A percentile compares a stretch with the other conserved stretches of the same genome.
Conservation (phyloP, 2,797 vertebrate species). For the Carduelis carduelis region DNA sequence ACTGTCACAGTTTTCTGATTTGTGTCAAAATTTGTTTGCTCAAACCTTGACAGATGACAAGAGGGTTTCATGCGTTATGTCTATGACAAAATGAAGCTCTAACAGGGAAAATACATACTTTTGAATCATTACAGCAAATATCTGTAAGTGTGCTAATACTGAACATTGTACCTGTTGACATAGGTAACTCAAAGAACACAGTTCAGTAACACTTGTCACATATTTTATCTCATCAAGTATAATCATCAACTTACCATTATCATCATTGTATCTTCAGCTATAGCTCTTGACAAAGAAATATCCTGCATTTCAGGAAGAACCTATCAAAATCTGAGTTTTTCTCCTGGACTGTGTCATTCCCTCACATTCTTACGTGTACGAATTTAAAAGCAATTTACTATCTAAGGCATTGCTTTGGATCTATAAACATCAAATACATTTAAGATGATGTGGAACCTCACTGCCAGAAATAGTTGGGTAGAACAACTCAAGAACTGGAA, state of each 20-base stretch:
- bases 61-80: background rate
- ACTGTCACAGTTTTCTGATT: background rate
- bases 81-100: background rate
- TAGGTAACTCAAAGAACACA: background rate
- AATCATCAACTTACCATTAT: background rate
- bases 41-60: background rate
- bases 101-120: background rate
- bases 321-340: background rate
- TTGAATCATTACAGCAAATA: background rate
- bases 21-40: background rate
- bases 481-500: background rate
- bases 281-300: background rate
- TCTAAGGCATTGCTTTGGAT: background rate
- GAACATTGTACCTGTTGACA: background rate
- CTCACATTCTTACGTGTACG: background rate
- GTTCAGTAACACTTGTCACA: background rate
- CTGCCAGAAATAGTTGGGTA: accelerated
- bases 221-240: background rate
- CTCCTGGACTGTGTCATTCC: background rate
- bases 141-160: background rate
- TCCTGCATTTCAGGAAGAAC: background rate
- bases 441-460: background rate
- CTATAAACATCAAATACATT: background rate
- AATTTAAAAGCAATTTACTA: background rate
- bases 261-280: background rate